Conservation (phyloP, 2,797 vertebrate genomes). For the Lepus oiostolus region DNA sequence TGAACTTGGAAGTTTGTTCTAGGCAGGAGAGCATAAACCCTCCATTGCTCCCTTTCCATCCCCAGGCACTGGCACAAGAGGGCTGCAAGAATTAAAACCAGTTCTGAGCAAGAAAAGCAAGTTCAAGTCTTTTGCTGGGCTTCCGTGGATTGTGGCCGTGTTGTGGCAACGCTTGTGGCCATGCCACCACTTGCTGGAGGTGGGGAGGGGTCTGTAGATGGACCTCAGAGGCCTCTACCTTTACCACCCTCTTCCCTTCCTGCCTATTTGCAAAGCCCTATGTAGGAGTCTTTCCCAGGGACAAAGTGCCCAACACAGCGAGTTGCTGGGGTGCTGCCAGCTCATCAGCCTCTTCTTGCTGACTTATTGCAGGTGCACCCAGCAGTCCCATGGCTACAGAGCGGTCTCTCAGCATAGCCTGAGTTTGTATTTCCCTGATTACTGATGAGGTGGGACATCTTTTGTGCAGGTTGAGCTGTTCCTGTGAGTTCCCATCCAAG, state of each 20-base stretch:
- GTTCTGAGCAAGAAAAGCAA: background rate
- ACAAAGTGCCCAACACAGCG: background rate
- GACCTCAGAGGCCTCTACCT: background rate
- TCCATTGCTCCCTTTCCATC: background rate
- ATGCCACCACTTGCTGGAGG: conserved; percentile 7
- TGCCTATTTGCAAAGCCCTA: background rate
- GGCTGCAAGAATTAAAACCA: background rate
- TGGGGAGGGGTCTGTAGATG: no score
- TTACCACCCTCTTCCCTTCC: background rate
- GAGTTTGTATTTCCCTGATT: background rate
- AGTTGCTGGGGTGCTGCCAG: background rate
- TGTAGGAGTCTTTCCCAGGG: background rate
- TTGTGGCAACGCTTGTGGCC: background rate
- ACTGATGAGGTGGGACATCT: background rate
- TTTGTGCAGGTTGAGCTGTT: background rate
- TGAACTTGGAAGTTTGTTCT: background rate
- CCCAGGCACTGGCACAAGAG: background rate
- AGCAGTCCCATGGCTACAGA: background rate
- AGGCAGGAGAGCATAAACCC: background rate
- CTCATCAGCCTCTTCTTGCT: background rate
- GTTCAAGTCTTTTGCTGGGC: background rate
- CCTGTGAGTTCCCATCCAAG: background rate
- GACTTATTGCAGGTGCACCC: no score
- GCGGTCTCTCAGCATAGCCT: background rate
- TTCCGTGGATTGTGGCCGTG: background rate